These are phyloP conservation scores for Rousettus leschenaultii DNA, from an alignment of 2,113 vertebrate species.

Conservation along the genomic window DNA sequence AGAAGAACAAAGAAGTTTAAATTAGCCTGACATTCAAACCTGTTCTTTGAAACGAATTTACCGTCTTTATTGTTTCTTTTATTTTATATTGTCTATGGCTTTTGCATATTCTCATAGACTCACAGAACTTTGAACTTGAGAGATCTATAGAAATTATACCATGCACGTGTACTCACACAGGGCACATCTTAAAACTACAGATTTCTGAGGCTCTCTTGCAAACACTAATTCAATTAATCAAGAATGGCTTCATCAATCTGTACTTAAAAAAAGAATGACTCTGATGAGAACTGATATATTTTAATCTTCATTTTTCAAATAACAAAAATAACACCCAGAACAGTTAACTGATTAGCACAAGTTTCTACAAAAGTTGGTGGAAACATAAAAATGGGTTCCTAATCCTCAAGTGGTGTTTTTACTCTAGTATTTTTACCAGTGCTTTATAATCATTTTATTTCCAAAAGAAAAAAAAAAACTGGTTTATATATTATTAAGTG, in stretches of 20 bases:
- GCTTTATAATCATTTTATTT: not conserved
- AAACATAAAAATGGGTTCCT: not conserved
- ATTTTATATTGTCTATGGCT: not conserved
- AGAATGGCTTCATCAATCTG: not conserved
- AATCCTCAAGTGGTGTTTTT: not conserved
- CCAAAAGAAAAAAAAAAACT: not conserved
- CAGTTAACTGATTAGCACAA: not conserved
- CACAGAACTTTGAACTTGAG: not conserved
- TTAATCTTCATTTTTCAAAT: not conserved
- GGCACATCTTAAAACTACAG: not conserved
- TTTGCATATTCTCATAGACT: not conserved
- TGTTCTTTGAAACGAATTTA: not conserved
- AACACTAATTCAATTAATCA: not conserved
- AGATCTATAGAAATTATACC: not conserved
- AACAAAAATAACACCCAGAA: not conserved
- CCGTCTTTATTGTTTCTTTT: constrained; percentile 2
- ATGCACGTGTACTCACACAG: not conserved
- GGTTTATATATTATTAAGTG: not conserved
- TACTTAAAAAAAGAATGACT: not conserved
- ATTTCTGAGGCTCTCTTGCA: not conserved
- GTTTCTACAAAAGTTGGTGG: not conserved
- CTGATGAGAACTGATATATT: not conserved
- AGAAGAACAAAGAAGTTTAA: constrained; percentile 11
- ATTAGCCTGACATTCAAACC: constrained; percentile 8
- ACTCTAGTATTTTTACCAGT: not conserved